phyloP scores from a whole-genome alignment of 2,797 vertebrate species.

The Babyrousa celebensis region DNA sequence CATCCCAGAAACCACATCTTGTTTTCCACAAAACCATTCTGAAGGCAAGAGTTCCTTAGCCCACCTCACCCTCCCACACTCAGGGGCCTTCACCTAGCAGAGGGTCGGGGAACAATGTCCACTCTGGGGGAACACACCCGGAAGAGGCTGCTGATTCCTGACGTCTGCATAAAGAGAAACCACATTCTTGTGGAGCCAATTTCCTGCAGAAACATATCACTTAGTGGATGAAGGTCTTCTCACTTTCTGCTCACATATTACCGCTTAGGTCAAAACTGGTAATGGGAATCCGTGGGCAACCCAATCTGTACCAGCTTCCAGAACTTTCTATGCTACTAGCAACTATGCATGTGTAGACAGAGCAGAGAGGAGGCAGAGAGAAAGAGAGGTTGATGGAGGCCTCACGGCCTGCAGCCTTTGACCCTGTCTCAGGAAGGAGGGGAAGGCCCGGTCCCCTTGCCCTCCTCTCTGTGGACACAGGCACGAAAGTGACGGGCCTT shows the following conservation, averaged over 20 bases:
- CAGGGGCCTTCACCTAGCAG: not conserved
- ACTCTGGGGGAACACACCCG: not conserved
- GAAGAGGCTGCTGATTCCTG: not conserved
- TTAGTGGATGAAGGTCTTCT: not conserved
- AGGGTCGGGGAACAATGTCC: not conserved
- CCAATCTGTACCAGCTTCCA: not conserved
- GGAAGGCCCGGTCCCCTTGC: not conserved
- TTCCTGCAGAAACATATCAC: not conserved
- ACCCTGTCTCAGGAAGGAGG: constrained; percentile 2
- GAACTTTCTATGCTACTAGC: not conserved
- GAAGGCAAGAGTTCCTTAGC: not conserved
- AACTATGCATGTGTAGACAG: rapidly evolving
- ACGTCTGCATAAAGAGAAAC: not conserved
- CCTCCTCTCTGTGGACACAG: constrained; percentile 68
- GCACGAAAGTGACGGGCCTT: constrained; percentile 48
- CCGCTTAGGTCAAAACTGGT: not conserved
- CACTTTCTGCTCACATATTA: not conserved
- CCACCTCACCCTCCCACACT: not conserved
- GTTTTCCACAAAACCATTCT: not conserved
- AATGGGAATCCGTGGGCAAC: not conserved
- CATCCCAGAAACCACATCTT: not conserved
- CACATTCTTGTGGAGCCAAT: not conserved
- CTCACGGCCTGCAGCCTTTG: constrained; percentile 12
- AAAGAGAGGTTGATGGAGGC: not conserved
- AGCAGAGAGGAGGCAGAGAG: not conserved